Evolutionary conservation across 2,113 vertebrate genomes (phyloP), one percentile per base, ranked within the genome.

Genomic region (Tauraco erythrolophus): DNA sequence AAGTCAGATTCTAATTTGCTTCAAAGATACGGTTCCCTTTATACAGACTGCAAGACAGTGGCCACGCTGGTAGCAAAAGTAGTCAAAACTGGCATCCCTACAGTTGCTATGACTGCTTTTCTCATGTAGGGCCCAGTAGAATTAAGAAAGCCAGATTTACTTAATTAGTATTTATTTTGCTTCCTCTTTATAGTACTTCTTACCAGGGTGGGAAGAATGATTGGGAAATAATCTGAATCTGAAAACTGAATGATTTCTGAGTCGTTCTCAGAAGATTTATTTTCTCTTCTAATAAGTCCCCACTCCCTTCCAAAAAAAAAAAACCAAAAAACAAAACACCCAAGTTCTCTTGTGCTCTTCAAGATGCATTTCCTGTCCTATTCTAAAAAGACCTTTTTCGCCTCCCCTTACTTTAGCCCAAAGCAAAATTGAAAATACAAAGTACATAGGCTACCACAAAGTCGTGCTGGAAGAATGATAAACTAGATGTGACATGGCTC

Each of bases 401-500:
- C 17, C 9, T 3, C 23, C 7, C 6, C 2, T 27, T 4, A 35
- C 46, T 92, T 90, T 97, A 93, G 58, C 60, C 71, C 33, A 78
- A 66, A 77, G 60, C 79, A 81, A 56, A 27, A 22, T 6, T 74
- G 71, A 93, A 74, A 92, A 81, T 62, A 75, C 25, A 6, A 83
- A 83, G 48, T 89, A 39, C 2, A 0, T 60, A 1, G 11, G 72
- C 61, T 86, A 25, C 30, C 64, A 64, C 7, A 45, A 60, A 70
- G 22, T 65, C 43, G 3, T 45, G 17, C 48, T 87, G 61, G 24
- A 81, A 87, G 81, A 92, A 53, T 50, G 61, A 89, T 91, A 81
- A 95, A 95, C 72, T 72, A 84, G 56, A 87, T 91, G 80, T 89
- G 92, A 91, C 89, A 61, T n/a, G 77, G 57, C 83, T 94, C 83